A percentile compares a stretch with the other conserved stretches of the same genome.
phyloP scores from a whole-genome alignment of 2,888 invertebrate species.

The Sinopyrophorus schimmeli region DNA sequence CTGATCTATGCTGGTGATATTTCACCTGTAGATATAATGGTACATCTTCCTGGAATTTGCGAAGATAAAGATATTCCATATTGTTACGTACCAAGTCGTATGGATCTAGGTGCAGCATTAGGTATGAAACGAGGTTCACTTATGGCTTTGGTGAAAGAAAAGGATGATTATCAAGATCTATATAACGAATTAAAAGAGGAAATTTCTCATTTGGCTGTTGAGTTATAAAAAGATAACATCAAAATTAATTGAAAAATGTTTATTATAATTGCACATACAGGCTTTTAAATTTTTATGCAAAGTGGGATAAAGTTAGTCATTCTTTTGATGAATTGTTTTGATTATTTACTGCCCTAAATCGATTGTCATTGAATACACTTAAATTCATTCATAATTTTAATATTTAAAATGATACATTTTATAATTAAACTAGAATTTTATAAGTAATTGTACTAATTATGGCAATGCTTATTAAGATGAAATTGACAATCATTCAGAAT shows the following conservation, averaged over 20 bases:
- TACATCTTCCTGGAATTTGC: constrained; percentile 93
- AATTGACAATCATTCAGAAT: too few relatives aligned
- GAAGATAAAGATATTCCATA: constrained; percentile 93
- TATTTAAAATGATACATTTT: too few relatives aligned
- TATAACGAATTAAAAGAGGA: constrained; percentile 79
- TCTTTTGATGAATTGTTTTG: constrained; percentile 4
- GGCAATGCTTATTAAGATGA: too few relatives aligned
- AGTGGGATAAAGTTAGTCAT: too few relatives aligned
- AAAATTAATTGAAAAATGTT: constrained; percentile 1
- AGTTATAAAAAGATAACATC: constrained; percentile 55
- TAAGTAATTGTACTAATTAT: too few relatives aligned
- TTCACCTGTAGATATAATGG: constrained; percentile 95
- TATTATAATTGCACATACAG: constrained; percentile 4
- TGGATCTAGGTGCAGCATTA: constrained; percentile 87
- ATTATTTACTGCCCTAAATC: constrained; percentile 15
- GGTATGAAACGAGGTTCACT: constrained; percentile 88
- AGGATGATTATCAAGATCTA: constrained; percentile 83
- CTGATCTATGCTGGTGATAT: constrained; percentile 95
- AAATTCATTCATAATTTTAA: constrained; percentile 6
- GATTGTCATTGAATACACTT: constrained; percentile 25
- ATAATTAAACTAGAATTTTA: too few relatives aligned
- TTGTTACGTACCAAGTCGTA: constrained; percentile 85
- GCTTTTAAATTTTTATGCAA: too few relatives aligned
- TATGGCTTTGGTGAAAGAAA: constrained; percentile 82
- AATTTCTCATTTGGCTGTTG: constrained; percentile 70